Evolutionary conservation across 2,113 vertebrate species (phyloP).

Genomic region (Gracilinanus agilis): DNA sequence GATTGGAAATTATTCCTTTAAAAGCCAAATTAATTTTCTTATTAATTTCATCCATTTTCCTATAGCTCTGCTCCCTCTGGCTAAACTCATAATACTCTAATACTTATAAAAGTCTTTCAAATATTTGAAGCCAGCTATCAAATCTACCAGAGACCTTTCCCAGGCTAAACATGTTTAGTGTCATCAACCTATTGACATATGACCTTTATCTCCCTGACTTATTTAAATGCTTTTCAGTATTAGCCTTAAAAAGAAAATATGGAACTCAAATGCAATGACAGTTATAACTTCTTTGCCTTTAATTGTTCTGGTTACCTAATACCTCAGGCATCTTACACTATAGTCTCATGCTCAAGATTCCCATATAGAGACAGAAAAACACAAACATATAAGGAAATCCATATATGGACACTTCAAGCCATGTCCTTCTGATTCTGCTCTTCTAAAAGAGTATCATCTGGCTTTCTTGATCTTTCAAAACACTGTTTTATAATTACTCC

Average conservation of each 20-base stretch:
- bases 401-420: background rate
- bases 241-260: background rate
- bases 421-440: background rate
- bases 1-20: too few species aligned
- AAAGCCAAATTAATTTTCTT: too few species aligned
- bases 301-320: background rate
- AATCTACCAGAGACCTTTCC: too few species aligned
- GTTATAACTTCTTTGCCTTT: background rate
- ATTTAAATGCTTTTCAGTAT: background rate
- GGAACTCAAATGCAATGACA: background rate
- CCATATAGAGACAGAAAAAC: background rate
- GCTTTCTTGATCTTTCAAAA: background rate
- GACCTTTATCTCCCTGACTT: background rate
- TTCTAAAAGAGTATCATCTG: background rate
- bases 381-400: background rate
- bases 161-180: too few species aligned
- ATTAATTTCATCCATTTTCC: too few species aligned
- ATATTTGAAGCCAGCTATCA: too few species aligned
- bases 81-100: too few species aligned
- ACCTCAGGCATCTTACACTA: background rate
- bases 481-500: background rate
- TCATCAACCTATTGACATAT: background rate
- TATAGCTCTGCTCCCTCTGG: too few species aligned
- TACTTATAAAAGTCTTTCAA: too few species aligned
- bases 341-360: background rate